These are phyloP conservation scores for Liodrosophila aerea DNA, from an alignment of 2,888 invertebrate species.

Conservation along the genomic window DNA sequence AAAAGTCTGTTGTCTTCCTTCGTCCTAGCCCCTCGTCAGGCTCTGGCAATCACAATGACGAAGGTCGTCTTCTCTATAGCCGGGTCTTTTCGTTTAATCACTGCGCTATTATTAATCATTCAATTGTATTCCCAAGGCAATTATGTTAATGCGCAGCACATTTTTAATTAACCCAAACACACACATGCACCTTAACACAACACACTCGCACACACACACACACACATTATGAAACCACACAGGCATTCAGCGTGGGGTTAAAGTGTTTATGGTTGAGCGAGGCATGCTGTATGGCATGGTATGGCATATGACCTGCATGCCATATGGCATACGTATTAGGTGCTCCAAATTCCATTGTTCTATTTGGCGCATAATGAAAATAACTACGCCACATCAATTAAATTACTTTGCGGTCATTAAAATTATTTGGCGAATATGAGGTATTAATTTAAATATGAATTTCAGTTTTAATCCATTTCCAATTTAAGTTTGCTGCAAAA, in stretches of 20 bases:
- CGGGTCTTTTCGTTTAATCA: constrained; percentile 54
- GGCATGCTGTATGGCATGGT: constrained; percentile 9
- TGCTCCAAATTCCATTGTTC: constrained; percentile 29
- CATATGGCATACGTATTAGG: constrained; percentile 9
- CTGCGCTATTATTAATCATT: constrained; percentile 69
- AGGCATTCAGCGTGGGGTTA: constrained; percentile 31
- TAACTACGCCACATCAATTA: background rate
- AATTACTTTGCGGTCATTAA: constrained; percentile 2
- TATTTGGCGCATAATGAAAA: constrained; percentile 1
- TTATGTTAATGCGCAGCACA: constrained; percentile 68
- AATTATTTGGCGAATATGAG: background rate
- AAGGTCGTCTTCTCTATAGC: constrained; percentile 37
- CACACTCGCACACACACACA: constrained; percentile 4
- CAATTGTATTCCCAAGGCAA: constrained; percentile 68
- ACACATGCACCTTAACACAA: constrained; percentile 12
- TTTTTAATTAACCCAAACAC: constrained; percentile 62
- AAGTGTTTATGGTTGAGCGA: constrained; percentile 44
- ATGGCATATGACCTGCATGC: background rate
- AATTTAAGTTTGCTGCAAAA: too few relatives aligned
- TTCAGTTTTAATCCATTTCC: too few relatives aligned
- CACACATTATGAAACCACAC: constrained; percentile 37
- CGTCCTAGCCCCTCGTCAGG: background rate
- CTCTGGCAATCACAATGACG: constrained; percentile 35
- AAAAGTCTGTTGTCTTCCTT: background rate
- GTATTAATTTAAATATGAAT: too few relatives aligned